Conservation (phyloP, 2,797 vertebrate genomes). For the Sternotherus odoratus region DNA sequence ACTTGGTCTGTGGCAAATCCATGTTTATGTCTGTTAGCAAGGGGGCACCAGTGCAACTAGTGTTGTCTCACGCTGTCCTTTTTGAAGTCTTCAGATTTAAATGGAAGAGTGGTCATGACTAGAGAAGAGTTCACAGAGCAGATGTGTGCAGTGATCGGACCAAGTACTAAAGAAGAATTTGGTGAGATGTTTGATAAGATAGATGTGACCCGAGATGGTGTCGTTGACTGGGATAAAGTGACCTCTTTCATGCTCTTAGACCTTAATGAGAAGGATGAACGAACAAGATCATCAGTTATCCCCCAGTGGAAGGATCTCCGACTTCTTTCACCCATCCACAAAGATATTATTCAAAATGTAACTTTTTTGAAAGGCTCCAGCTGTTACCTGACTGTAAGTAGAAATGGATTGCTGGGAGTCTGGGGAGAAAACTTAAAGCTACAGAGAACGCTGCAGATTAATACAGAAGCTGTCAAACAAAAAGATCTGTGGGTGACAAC, state of each 20-base stretch:
- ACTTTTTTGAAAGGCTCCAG: slow-evolving; percentile 81
- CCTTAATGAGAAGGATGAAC: slow-evolving; percentile 86
- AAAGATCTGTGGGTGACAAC: slow-evolving; percentile 90
- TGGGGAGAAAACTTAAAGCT: slow-evolving; percentile 84
- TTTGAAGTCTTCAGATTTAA: slow-evolving; percentile 58
- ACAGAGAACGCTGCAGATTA: slow-evolving; percentile 81
- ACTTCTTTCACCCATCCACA: slow-evolving; percentile 83
- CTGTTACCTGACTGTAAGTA: slow-evolving; percentile 87
- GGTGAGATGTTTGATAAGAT: slow-evolving; percentile 88
- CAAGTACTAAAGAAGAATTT: slow-evolving; percentile 83
- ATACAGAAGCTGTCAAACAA: slow-evolving; percentile 81
- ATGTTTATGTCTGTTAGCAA: background rate
- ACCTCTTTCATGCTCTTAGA: slow-evolving; percentile 85
- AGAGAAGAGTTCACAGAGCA: slow-evolving; percentile 81
- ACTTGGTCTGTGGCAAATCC: background rate
- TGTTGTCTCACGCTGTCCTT: background rate
- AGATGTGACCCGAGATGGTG: slow-evolving; percentile 79
- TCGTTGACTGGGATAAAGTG: slow-evolving; percentile 84
- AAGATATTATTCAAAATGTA: slow-evolving; percentile 85
- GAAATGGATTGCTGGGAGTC: slow-evolving; percentile 83
- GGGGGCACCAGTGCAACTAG: background rate
- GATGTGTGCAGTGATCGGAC: slow-evolving; percentile 74
- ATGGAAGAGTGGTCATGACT: slow-evolving; percentile 71
- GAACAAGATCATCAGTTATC: slow-evolving; percentile 61
- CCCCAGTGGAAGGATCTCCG: slow-evolving; percentile 83